Percentiles rank a stretch among this genome's conserved stretches.
phyloP scores from a whole-genome alignment of 2,888 invertebrate genomes.

The Acanthosepion esculentum region DNA sequence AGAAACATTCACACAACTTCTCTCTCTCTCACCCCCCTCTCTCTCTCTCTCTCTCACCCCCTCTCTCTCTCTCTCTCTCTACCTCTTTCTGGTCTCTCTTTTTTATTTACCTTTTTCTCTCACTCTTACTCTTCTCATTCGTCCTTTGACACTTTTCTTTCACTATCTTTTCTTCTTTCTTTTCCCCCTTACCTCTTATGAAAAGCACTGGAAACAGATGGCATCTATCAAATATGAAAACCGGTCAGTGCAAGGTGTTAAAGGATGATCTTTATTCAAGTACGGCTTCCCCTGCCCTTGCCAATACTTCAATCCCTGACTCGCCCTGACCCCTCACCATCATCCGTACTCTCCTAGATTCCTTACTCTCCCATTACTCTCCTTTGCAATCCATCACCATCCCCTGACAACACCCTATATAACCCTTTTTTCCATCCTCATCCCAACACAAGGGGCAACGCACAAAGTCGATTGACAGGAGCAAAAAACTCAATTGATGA shows the following conservation, averaged over 20 bases:
- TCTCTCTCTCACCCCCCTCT: not conserved
- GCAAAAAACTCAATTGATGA: constrained; percentile 33
- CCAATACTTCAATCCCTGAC: not conserved
- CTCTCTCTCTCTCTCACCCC: not conserved
- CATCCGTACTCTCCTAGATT: not conserved
- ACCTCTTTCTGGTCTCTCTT: not conserved
- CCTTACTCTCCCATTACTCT: not conserved
- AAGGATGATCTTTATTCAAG: constrained; percentile 33
- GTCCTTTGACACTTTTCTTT: not conserved
- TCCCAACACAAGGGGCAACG: constrained; percentile 33
- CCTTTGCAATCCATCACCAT: not conserved
- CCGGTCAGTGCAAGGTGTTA: constrained; percentile 33
- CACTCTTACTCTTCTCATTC: not conserved
- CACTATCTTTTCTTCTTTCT: not conserved
- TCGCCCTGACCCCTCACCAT: not conserved
- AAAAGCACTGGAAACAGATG: not conserved
- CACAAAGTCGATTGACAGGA: constrained; percentile 33
- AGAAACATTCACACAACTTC: not conserved
- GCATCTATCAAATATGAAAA: constrained; percentile 21
- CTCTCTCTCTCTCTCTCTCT: not conserved
- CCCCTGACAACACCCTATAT: not conserved
- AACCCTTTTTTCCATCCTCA: not conserved
- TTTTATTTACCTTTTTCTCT: not conserved
- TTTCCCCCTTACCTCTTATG: not conserved
- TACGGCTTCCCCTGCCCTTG: not conserved